phyloP scores from a whole-genome alignment of 2,797 vertebrate species.

The Acipenser ruthenus region DNA sequence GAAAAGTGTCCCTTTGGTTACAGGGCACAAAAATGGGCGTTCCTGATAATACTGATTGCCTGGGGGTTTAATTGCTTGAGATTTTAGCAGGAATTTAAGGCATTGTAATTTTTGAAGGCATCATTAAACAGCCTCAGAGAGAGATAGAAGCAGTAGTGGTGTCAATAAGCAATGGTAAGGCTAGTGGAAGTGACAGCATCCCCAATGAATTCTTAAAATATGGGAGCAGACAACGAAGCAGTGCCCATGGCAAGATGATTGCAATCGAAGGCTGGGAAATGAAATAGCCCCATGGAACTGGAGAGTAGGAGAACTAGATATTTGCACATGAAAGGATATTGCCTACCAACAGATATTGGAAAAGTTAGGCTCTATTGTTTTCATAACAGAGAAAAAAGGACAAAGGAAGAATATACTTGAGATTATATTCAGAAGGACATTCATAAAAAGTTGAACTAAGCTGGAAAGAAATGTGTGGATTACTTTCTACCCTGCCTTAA shows the following conservation, averaged over 20 bases:
- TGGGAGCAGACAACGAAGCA: neutral
- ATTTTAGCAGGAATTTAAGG: neutral
- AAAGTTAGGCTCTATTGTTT: too few species aligned
- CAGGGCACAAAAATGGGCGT: neutral
- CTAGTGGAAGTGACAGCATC: slow-evolving; percentile 3
- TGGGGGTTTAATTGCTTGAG: neutral
- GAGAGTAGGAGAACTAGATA: too few species aligned
- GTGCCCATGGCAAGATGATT: neutral
- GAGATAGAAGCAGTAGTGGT: neutral
- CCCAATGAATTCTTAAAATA: neutral
- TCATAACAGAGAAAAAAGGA: too few species aligned
- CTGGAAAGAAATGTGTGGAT: too few species aligned
- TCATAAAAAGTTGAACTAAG: too few species aligned
- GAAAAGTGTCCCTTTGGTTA: neutral
- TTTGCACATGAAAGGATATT: too few species aligned
- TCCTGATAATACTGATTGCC: neutral
- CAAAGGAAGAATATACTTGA: too few species aligned
- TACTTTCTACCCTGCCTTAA: too few species aligned
- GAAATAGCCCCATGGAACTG: slow-evolving; percentile 1
- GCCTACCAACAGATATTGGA: too few species aligned
- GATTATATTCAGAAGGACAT: too few species aligned
- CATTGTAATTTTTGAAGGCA: neutral
- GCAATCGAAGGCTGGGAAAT: slow-evolving; percentile 1
- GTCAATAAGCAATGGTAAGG: neutral
- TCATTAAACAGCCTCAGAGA: neutral